These are phyloP conservation scores for Sebastes hubbsi DNA, from an alignment of 2,797 vertebrate genomes.

Conservation along the genomic window DNA sequence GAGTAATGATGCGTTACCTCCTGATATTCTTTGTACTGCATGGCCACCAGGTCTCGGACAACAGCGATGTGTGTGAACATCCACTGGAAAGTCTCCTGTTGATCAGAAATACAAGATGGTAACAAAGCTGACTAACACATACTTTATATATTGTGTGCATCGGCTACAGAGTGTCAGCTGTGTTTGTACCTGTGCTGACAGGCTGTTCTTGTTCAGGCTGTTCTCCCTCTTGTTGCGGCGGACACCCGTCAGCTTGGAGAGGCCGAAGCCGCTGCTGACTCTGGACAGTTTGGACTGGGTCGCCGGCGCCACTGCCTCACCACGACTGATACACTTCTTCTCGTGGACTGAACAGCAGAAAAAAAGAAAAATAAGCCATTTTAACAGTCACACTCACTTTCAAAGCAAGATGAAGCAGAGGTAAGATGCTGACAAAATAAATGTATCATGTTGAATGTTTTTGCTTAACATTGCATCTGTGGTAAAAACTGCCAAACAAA, in stretches of 20 bases:
- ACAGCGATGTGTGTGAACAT: conserved; percentile 99
- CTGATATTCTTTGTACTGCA: conserved; percentile 97
- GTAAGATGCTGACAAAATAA: neutral
- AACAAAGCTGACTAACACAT: neutral
- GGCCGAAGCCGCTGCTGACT: conserved; percentile 96
- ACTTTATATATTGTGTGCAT: too few species aligned
- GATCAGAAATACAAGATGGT: neutral
- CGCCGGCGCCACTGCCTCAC: conserved; percentile 88
- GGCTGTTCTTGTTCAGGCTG: conserved; percentile 92
- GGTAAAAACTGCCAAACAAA: neutral
- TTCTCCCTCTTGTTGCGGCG: conserved; percentile 95
- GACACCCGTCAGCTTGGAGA: conserved; percentile 96
- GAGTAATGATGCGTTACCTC: conserved; percentile 83
- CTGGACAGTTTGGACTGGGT: conserved; percentile 95
- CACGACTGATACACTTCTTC: conserved; percentile 95
- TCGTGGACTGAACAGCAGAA: conserved; percentile 85
- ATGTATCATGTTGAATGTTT: neutral
- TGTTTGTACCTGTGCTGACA: conserved; percentile 90
- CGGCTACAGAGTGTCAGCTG: neutral
- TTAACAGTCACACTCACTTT: neutral
- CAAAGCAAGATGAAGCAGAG: neutral
- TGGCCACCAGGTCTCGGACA: conserved; percentile 94
- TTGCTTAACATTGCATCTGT: neutral
- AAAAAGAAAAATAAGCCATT: neutral
- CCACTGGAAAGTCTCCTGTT: conserved; percentile 98